Evolutionary conservation across 30 jellyfish, hydroid and myxozoan species (phyloP).

Genomic region (Cassiopea andromeda): DNA sequence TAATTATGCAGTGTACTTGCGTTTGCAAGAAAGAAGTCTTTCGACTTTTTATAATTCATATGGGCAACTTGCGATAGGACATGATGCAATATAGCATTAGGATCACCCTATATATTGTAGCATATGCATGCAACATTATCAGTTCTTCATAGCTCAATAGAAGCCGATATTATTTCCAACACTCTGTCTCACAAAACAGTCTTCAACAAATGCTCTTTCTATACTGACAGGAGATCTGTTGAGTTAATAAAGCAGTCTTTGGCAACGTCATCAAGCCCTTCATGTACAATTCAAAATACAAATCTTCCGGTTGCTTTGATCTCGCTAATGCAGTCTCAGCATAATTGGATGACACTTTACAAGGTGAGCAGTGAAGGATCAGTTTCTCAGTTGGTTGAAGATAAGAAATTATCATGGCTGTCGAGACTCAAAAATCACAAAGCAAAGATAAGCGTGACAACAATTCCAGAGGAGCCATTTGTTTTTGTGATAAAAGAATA

Average conservation of each 20-base stretch:
- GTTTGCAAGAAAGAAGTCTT: too few relatives aligned
- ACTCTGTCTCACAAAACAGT: background rate
- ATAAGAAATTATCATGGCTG: slow-evolving; percentile 17
- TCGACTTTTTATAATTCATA: too few relatives aligned
- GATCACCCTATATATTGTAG: too few relatives aligned
- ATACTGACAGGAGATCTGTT: background rate
- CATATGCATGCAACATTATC: too few relatives aligned
- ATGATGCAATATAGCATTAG: too few relatives aligned
- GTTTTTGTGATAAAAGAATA: background rate
- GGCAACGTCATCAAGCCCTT: background rate
- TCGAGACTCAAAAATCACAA: slow-evolving; percentile 19
- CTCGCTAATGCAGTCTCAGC: slow-evolving; percentile 10
- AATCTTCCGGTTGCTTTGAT: background rate
- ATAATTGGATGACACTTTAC: slow-evolving; percentile 16
- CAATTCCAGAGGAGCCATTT: slow-evolving; percentile 36
- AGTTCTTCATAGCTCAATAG: too few relatives aligned
- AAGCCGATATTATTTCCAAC: background rate
- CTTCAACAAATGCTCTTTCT: background rate
- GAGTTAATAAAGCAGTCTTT: background rate
- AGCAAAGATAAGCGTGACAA: slow-evolving; percentile 12
- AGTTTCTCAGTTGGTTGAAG: slow-evolving; percentile 3
- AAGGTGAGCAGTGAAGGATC: background rate
- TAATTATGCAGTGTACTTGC: too few relatives aligned
- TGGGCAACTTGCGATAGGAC: too few relatives aligned
- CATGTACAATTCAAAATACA: background rate